Base-by-base conservation (phyloP, 2,888 invertebrate genomes). In the Melieria picta region DNA sequence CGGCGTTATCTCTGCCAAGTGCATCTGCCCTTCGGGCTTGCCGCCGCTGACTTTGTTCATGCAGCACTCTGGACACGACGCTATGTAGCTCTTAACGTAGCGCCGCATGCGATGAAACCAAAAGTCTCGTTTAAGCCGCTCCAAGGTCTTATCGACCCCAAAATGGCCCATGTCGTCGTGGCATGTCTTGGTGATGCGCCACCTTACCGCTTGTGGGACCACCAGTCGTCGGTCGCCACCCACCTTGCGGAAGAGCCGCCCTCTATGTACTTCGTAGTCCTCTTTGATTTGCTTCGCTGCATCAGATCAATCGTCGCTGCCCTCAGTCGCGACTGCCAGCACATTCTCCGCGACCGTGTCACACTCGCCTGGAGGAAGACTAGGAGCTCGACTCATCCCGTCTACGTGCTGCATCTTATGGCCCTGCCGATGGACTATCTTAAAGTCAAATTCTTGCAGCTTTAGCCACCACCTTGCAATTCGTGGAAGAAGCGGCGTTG, bases 71-170 rank as follows among this genome's bases (percentile, higher is more conserved):
- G 16, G 16, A 16, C 16, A 16, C 2, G 16, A 16, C 16, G 16
- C 16, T 16, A 16, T 16, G 16, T 16, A 16, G 16, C 16, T 16
- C 16, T 16, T 16, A 16, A 16, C 16, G 11, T 50, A 50, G 11
- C 50, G 50, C 50, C 50, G n/a, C 56, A 56, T 56, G 16, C 56
- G 56, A 56, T 56, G 56, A 16, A 56, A 56, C 56, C 7, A 56
- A 56, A 56, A 56, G 16, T 56, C 56, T 56, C 16, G n/a, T 16
- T 56, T n/a, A 56, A 56, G 4, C 7, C 56, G 56, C 16, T 56
- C 13, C 16, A 56, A 56, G 6, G 56, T 56, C 4, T 56, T 56
- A n/a, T 56, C 56, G 16, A 56, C 56, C 9, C 5, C 56, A 7
- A 56, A 56, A 56, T 56, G 56, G 13, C 56, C 7, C 10, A 16